Percentiles rank a stretch among this genome's conserved stretches.
Conservation (phyloP, 1,140 invertebrate genomes). For the Vollenhovia emeryi region DNA sequence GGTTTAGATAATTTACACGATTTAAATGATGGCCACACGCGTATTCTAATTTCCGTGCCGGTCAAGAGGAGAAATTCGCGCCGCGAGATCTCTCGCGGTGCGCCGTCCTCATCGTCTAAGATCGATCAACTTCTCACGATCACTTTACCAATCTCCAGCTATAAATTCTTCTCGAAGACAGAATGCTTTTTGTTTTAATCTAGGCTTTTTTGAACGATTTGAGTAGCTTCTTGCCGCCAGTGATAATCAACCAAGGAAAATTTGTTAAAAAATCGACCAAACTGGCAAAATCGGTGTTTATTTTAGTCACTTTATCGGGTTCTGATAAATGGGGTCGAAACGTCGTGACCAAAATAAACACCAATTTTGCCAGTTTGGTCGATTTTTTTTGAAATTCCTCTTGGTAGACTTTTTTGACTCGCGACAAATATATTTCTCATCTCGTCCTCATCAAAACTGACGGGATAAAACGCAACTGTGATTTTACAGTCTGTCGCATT, state of each 20-base stretch:
- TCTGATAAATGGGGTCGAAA: no score
- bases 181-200: neutral
- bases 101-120: neutral
- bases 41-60: conserved; percentile 40
- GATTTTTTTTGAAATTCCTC: no score
- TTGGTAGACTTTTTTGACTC: neutral
- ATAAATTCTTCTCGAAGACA: neutral
- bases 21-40: conserved; percentile 19
- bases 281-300: no score
- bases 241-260: no score
- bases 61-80: conserved; percentile 45
- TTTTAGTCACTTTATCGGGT: no score
- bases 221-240: no score
- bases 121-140: neutral
- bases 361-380: no score
- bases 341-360: no score
- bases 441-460: neutral
- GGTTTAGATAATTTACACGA: neutral
- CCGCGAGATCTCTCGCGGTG: conserved; percentile 1
- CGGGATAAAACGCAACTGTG: neutral
- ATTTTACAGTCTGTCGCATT: conserved; percentile 13
- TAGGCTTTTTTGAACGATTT: neutral
- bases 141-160: neutral
- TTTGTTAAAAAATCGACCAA: no score
- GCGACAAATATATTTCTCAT: neutral